A percentile compares a stretch with the other conserved stretches of the same genome.
Conservation (phyloP, 2,113 vertebrate species). For the Tiliqua scincoides region DNA sequence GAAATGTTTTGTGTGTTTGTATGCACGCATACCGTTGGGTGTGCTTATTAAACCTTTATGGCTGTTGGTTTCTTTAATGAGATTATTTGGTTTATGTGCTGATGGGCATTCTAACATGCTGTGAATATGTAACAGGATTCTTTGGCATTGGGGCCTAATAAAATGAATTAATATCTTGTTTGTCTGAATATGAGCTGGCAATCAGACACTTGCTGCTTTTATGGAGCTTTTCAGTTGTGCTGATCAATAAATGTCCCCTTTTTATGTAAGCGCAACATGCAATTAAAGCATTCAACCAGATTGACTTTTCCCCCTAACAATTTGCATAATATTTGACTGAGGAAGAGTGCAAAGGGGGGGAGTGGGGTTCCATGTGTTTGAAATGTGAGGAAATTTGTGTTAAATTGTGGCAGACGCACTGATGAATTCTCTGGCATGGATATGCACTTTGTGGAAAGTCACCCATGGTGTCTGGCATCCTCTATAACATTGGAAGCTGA, state of each 20-base stretch:
- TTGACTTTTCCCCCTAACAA: not conserved
- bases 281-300: slow-evolving; percentile 35
- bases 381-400: slow-evolving; percentile 13
- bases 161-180: slow-evolving; percentile 33
- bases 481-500: slow-evolving; percentile 1
- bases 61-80: not conserved
- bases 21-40: not conserved
- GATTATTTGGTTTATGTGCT: not conserved
- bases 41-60: not conserved
- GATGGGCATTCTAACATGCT: slow-evolving; percentile 6
- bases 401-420: not conserved
- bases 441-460: not conserved
- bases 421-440: slow-evolving; percentile 1
- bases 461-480: not conserved
- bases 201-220: slow-evolving; percentile 19
- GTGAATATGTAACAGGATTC: slow-evolving; percentile 6
- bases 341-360: slow-evolving; percentile 17
- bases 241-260: slow-evolving; percentile 39
- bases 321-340: slow-evolving; percentile 27
- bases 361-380: slow-evolving; percentile 2
- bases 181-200: not conserved
- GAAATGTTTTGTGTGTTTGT: not conserved
- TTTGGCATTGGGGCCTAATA: slow-evolving; percentile 20
- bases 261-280: slow-evolving; percentile 27
- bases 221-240: not conserved